Evolutionary conservation across 2,888 invertebrate genomes (phyloP), one percentile per base, ranked within the genome.

Genomic region (Kuschelorhynchus macadamiae): DNA sequence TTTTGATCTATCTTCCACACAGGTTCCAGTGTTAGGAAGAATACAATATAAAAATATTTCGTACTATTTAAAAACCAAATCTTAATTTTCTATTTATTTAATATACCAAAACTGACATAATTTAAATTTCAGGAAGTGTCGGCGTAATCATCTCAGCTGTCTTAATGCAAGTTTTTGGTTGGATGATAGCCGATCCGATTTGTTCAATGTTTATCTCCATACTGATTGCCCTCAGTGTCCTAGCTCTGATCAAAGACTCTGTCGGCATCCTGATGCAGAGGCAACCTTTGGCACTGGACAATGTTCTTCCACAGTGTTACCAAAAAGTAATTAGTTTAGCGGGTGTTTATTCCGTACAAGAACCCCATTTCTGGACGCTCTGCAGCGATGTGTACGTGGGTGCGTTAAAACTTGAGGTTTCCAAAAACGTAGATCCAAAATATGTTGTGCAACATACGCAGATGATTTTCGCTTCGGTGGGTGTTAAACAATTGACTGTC

Each of bases 181-280:
- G 97, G 97, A 96, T 97, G 95, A 92, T 97, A 77, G 98, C 98
- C 4, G 98, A 98, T 85, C 98, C 98, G 0, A 95, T 98, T 75
- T 98, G 98, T 82, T 98, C 98, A 1, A 95, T 98, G 90, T 96
- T 97, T 76, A 98, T 98, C 75, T 93, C 98, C 8, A 80, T 94
- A 18, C 87, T 98, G 20, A 97, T 98, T 79, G 93, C 92, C 17
- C 85, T 93, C 32, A 97, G 97, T 88, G 97, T 94, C 17, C 79
- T 94, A 65, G 90, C 93, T 36, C 84, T 95, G 72, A 90, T 95
- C 76, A 91, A 91, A 78, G 97, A 98, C 81, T 96, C 97, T 0
- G 89, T 94, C 32, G 88, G 92, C 78, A 91, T 98, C 77, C 86
- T 98, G 32, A 97, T 98, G 97, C 97, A 97, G 86, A 87, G 98